Evolutionary conservation across 2,888 invertebrate species (phyloP), one percentile per base, ranked within the genome.

Genomic region (Epinotia ramella): DNA sequence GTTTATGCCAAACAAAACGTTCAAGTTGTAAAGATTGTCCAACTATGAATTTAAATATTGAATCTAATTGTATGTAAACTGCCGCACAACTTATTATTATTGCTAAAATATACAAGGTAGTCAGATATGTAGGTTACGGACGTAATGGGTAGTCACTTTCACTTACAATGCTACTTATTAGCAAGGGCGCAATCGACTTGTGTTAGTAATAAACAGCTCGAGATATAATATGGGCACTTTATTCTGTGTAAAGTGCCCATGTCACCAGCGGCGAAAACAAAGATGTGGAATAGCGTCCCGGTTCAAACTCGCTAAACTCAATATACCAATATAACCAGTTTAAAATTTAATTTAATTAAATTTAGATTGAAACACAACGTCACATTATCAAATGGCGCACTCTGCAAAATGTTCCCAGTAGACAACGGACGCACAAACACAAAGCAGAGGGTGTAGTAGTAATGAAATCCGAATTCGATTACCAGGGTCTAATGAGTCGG

Each of bases 401-500:
- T 53, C 70, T 71, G 71, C 66, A 66, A 75, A 76, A 76, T 72
- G 65, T 72, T 67, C 76, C 80, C 80, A 80, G 73, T 79, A 78
- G 73, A 77, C 79, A 77, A 78, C 79, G 79, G 80, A 81, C 79
- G 81, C 79, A 78, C 60, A 78, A 75, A 67, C 74, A 76, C 65
- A 77, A 46, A 78, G 76, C 73, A 68, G 81, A 82, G 87, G 85
- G 85, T 84, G 81, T 83, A 81, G 76, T 80, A 78, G 80, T 89
- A 90, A 91, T 91, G 90, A 89, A 89, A 91, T 89, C 88, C 82
- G 83, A 90, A 91, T 90, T 88, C 88, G 88, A 91, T 91, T 91
- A 90, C 83, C 73, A 83, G 84, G 84, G 81, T 84, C 86, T 89
- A 90, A 89, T 89, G 89, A 89, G 86, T 81, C 86, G 81, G 80